phyloP scores from a whole-genome alignment of 2,113 vertebrate genomes.

The Gymnocephalus cernua region DNA sequence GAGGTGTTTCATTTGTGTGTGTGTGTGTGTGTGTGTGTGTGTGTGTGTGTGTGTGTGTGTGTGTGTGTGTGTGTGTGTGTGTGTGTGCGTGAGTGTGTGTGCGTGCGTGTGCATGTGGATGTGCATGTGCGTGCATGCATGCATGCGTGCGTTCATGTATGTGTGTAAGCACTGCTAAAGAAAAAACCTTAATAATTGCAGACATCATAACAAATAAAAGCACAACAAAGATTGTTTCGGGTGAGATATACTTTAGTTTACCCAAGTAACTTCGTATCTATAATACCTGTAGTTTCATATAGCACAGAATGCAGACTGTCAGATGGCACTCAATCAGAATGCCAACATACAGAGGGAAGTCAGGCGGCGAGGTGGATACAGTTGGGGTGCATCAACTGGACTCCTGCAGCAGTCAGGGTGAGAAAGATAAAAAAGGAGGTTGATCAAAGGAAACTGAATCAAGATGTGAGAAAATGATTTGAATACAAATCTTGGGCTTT shows the following conservation, averaged over 20 bases:
- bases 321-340: not conserved
- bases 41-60: no score
- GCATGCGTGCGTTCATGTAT: no score
- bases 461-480: constrained; percentile 4
- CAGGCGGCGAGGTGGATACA: constrained; percentile 12
- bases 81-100: no score
- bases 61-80: no score
- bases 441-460: constrained; percentile 42
- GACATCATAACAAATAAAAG: not conserved
- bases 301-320: not conserved
- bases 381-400: constrained; percentile 18
- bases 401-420: constrained; percentile 22
- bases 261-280: not conserved
- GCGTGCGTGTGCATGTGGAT: no score
- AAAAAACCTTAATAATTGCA: constrained; percentile 18
- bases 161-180: constrained; percentile 6
- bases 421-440: constrained; percentile 3
- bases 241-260: constrained; percentile 18
- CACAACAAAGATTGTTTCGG: not conserved
- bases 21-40: not conserved
- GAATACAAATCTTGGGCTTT: not conserved
- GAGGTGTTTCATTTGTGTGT: not conserved
- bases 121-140: not conserved
- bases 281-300: not conserved
- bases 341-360: constrained; percentile 21